Percentiles rank a stretch among this genome's conserved stretches.
phyloP scores from a whole-genome alignment of 1,140 invertebrate genomes.

The Diabrotica virgifera region DNA sequence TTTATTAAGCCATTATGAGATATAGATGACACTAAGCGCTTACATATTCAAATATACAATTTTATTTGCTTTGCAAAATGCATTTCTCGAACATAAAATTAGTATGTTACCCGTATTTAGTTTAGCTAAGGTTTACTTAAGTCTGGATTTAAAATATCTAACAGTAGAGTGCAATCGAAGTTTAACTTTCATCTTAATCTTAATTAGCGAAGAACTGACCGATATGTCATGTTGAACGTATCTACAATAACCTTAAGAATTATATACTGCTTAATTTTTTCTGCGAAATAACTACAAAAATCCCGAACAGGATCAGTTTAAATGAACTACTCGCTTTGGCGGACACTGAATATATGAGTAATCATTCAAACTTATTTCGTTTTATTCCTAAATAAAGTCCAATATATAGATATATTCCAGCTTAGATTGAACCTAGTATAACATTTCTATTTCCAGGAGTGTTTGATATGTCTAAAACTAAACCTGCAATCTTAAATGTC shows the following conservation, averaged over 20 bases:
- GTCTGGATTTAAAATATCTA: slow-evolving; percentile 16
- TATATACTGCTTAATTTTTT: background rate
- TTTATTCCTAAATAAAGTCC: too few relatives aligned
- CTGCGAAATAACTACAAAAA: background rate
- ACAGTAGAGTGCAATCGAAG: slow-evolving; percentile 7
- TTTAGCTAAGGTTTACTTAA: slow-evolving; percentile 15
- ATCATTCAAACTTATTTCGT: too few relatives aligned
- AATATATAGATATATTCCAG: too few relatives aligned
- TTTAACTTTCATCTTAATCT: slow-evolving; percentile 18
- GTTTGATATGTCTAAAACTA: too few relatives aligned
- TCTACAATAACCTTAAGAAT: background rate
- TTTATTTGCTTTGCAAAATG: slow-evolving; percentile 6
- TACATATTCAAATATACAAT: slow-evolving; percentile 21
- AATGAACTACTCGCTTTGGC: too few relatives aligned
- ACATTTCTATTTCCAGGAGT: too few relatives aligned
- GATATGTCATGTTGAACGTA: background rate
- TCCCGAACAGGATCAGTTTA: too few relatives aligned
- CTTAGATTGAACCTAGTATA: too few relatives aligned
- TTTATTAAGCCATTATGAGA: slow-evolving; percentile 38
- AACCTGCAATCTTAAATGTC: too few relatives aligned
- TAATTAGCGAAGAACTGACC: slow-evolving; percentile 5
- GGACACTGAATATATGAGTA: too few relatives aligned
- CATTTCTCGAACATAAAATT: slow-evolving; percentile 10
- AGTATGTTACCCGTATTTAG: slow-evolving; percentile 12
- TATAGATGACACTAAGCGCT: slow-evolving; percentile 39